Evolutionary conservation across 1,140 invertebrate species (phyloP), one percentile per base, ranked within the genome.

Genomic region (Mylabris phalerata): DNA sequence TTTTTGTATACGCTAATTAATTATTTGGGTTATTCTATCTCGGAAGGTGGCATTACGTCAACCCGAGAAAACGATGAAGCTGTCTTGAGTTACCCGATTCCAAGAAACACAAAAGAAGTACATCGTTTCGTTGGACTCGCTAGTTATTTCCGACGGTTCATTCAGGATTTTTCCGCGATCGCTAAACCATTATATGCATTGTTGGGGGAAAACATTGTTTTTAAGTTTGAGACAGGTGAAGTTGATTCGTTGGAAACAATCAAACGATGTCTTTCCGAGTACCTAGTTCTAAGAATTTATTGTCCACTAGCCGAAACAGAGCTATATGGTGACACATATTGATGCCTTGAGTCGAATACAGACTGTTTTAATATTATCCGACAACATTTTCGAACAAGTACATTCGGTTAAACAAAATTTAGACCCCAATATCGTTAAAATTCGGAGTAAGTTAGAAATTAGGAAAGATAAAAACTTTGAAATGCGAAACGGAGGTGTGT

Each of bases 131-230:
- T 63, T 45, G 50, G 59, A n/a, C 42, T 63, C 44, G 40, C 42
- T 44, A 25, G 40, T 13, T 69, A 62, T 48, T 69, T 67, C 48
- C 27, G 67, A 9, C 19, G 57, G 9, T 69, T 69, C 58, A 57
- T 67, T 39, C 24, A 50, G 6, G 26, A 67, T 43, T 70, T 64
- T 60, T 54, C 65, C 4, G 47, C 47, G 7, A 58, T 67, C 3
- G 64, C 68, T 2, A 64, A 70, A 55, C 66, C 67, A 0, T 42
- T 70, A 4, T 62, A 61, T 51, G 64, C 68, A 40, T 44, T 72
- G 9, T 44, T 64, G 38, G 67, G 58, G 55, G 69, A 71, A 50
- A 52, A 65, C 41, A 59, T 27, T 6, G 42, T 51, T 32, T 71
- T 71, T 50, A 19, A 27, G 7, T 68, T 70, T 55, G 48, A 56